Evolutionary conservation across 2,113 vertebrate genomes (phyloP).

Genomic region (Phalacrocorax brasilianus): DNA sequence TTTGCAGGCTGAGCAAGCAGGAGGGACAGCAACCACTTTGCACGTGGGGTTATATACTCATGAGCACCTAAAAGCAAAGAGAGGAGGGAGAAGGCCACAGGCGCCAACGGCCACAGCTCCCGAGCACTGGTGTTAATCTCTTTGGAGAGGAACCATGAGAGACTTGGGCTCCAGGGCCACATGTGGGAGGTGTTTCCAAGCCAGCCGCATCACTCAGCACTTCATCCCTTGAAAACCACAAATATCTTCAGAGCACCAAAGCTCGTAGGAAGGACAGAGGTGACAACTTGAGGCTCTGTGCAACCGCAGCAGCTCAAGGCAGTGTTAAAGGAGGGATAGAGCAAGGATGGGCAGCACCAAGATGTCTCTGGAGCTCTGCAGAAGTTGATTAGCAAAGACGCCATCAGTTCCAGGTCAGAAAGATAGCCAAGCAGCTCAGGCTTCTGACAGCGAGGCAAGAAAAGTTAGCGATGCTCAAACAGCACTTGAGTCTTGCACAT

Average conservation of each 20-base stretch:
- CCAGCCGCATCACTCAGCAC: neutral
- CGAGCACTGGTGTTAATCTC: neutral
- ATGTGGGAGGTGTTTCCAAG: neutral
- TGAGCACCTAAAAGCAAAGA: neutral
- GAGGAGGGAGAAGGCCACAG: neutral
- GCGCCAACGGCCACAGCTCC: neutral
- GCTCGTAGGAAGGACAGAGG: neutral
- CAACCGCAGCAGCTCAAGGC: neutral
- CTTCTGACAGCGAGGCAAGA: neutral
- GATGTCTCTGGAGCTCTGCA: neutral
- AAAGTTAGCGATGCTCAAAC: neutral
- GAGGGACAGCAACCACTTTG: neutral
- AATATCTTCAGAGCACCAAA: neutral
- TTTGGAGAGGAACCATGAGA: rapidly evolving
- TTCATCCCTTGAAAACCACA: neutral
- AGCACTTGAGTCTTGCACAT: neutral
- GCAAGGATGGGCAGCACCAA: neutral
- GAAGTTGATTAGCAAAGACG: neutral
- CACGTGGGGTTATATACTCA: neutral
- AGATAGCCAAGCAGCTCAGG: neutral
- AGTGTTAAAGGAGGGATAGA: neutral
- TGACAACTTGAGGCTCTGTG: neutral
- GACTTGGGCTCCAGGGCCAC: neutral
- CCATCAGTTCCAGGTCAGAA: neutral
- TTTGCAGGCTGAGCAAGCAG: neutral